Conservation (phyloP, 2,797 vertebrate genomes). For the Muraenolepis orangiensis region DNA sequence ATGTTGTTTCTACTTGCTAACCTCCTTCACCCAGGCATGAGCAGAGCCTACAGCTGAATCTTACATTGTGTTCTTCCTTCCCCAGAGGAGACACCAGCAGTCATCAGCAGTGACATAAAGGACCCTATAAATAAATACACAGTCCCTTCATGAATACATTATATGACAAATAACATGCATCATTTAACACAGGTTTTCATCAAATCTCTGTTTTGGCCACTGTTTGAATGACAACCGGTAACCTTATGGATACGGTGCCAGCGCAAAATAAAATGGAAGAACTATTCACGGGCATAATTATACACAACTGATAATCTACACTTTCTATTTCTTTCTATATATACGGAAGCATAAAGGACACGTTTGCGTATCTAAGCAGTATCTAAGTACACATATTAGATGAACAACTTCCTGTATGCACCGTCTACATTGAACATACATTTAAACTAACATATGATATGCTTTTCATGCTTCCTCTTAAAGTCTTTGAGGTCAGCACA, state of each 20-base stretch:
- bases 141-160: constrained; percentile 58
- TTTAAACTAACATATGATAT: too few species aligned
- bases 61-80: constrained; percentile 18
- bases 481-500: too few species aligned
- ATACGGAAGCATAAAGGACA: background rate
- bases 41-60: constrained; percentile 8
- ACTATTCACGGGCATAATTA: background rate
- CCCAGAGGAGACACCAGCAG: constrained; percentile 20
- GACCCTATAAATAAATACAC: constrained; percentile 44
- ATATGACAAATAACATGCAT: constrained; percentile 62
- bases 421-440: too few species aligned
- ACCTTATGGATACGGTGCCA: constrained; percentile 27
- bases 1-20: too few species aligned
- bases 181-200: constrained; percentile 58
- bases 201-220: constrained; percentile 32
- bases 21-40: constrained; percentile 17
- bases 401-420: too few species aligned
- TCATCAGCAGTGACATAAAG: constrained; percentile 46
- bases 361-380: background rate
- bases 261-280: background rate
- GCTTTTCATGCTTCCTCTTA: too few species aligned
- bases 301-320: background rate
- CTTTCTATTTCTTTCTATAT: background rate
- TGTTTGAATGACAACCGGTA: constrained; percentile 43
- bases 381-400: too few species aligned